Evolutionary conservation across 2,113 vertebrate species (phyloP).

Genomic region (Enhydra lutris): DNA sequence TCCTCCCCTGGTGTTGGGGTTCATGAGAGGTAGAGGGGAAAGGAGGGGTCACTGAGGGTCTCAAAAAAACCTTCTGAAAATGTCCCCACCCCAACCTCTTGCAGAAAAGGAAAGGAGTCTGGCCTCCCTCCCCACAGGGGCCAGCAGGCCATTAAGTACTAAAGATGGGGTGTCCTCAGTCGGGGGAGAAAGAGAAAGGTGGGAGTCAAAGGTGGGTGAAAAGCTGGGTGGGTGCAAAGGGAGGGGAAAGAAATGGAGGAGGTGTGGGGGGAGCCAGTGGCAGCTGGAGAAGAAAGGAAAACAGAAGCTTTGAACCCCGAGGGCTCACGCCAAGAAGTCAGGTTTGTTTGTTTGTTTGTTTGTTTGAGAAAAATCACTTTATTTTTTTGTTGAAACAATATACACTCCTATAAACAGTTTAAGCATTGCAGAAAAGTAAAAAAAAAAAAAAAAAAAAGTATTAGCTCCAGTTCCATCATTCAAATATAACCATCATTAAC

Average conservation of each 20-base stretch:
- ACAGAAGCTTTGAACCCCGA: neutral
- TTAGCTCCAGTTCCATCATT: slow-evolving; percentile 33
- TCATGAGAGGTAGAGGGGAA: neutral
- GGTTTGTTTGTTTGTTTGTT: neutral
- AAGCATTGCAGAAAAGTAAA: slow-evolving; percentile 23
- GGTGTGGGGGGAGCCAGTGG: too few species aligned
- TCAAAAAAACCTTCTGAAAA: neutral
- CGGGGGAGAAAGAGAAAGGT: neutral
- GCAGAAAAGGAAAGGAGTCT: neutral
- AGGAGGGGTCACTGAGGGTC: neutral
- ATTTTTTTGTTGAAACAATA: slow-evolving; percentile 23
- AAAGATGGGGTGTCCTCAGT: neutral
- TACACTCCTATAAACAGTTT: neutral
- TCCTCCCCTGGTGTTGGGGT: neutral
- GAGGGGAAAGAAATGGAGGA: neutral
- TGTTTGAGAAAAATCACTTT: neutral
- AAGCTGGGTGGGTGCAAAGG: neutral
- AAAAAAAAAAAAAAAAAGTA: neutral
- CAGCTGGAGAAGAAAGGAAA: neutral
- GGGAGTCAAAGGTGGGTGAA: neutral
- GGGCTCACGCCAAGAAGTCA: neutral
- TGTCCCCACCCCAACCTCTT: neutral
- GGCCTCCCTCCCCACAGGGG: neutral
- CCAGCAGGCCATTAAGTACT: neutral
- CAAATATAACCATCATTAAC: slow-evolving; percentile 59